Evolutionary conservation across 1,140 invertebrate species (phyloP).

Genomic region (Drosophila bocki): DNA sequence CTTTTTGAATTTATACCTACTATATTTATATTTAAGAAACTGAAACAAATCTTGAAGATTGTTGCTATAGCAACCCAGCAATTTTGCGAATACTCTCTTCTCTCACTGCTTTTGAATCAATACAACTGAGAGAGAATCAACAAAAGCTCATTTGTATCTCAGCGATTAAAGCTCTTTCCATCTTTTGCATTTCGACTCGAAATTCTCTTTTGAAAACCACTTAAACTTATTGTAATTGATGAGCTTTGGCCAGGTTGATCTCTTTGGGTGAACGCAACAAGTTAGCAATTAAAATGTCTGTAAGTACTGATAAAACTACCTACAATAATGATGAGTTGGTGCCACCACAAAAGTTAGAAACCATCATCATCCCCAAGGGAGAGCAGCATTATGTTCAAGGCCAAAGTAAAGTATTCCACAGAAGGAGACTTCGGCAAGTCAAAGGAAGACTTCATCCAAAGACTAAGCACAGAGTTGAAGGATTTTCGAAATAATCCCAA

Average conservation of each 20-base stretch:
- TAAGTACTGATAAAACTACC: not conserved
- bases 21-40: not conserved
- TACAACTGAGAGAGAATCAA: not conserved
- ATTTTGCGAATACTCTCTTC: not conserved
- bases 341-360: slow-evolving; percentile 62
- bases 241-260: slow-evolving; percentile 12
- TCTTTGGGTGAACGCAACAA: not conserved
- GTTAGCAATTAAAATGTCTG: slow-evolving; percentile 22
- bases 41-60: not conserved
- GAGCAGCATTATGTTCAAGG: slow-evolving; percentile 79
- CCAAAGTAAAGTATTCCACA: slow-evolving; percentile 31
- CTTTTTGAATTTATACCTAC: not conserved
- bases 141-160: not conserved
- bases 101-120: too few species aligned
- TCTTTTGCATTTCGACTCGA: not conserved
- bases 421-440: too few species aligned
- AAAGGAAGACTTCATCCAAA: not conserved
- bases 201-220: slow-evolving; percentile 7
- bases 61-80: not conserved
- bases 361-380: slow-evolving; percentile 59
- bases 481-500: not conserved
- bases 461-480: not conserved
- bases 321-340: slow-evolving; percentile 67
- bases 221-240: too few species aligned
- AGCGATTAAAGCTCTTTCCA: not conserved